Evolutionary conservation across 2,888 invertebrate species (phyloP).

Genomic region (Pogonocherus hispidulus): DNA sequence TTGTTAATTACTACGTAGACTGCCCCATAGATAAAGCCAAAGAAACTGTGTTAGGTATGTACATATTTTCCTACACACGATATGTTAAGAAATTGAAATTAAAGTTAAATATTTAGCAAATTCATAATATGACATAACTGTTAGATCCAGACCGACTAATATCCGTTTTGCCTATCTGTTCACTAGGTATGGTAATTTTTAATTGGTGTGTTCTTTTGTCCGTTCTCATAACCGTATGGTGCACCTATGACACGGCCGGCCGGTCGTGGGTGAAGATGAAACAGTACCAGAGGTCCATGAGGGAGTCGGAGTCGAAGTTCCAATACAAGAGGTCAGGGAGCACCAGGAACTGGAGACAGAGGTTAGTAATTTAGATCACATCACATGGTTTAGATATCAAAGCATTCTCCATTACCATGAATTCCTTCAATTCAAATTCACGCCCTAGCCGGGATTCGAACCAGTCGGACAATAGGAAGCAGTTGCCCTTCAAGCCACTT

Average conservation of each 20-base stretch:
- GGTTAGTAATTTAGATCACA: constrained; percentile 69
- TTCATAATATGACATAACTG: too few species aligned
- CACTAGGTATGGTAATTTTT: constrained; percentile 75
- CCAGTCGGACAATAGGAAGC: too few species aligned
- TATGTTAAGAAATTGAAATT: too few species aligned
- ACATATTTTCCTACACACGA: background rate
- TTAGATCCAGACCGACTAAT: too few species aligned
- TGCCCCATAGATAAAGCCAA: constrained; percentile 80
- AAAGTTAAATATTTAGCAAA: too few species aligned
- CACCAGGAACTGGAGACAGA: constrained; percentile 87
- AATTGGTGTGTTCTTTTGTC: constrained; percentile 83
- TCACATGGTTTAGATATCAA: too few species aligned
- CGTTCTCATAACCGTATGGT: constrained; percentile 85
- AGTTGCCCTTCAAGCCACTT: too few species aligned
- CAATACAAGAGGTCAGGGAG: constrained; percentile 84
- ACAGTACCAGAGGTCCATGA: constrained; percentile 85
- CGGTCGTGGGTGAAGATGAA: constrained; percentile 93
- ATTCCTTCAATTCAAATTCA: too few species aligned
- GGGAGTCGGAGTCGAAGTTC: constrained; percentile 81
- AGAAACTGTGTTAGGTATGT: constrained; percentile 81
- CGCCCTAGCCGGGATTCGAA: too few species aligned
- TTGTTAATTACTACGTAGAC: constrained; percentile 76
- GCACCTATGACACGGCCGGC: constrained; percentile 89
- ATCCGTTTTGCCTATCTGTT: too few species aligned
- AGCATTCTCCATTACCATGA: too few species aligned